A percentile compares a stretch with the other conserved stretches of the same genome.
Evolutionary conservation across 1,140 invertebrate genomes (phyloP).

Genomic region (Micrasema minimum): DNA sequence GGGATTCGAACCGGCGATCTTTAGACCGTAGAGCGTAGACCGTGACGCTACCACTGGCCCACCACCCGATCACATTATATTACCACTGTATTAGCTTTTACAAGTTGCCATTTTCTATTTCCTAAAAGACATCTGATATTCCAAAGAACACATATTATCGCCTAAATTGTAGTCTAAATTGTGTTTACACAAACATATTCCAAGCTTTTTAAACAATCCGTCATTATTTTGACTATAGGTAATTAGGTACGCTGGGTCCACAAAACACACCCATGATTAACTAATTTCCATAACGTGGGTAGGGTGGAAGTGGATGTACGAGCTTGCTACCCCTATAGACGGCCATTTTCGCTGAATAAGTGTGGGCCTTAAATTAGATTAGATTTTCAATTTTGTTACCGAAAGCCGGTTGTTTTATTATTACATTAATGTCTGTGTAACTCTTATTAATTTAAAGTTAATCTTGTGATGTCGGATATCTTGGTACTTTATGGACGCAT

Average conservation of each 20-base stretch:
- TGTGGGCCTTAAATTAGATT: slow-evolving; percentile 1
- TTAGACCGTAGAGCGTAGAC: too few species aligned
- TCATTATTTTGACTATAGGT: neutral
- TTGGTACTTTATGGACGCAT: neutral
- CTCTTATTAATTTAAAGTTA: slow-evolving; percentile 1
- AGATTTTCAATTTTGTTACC: neutral
- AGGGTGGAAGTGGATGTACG: neutral
- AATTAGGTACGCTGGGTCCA: too few species aligned
- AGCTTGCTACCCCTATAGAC: neutral
- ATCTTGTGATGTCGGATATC: neutral
- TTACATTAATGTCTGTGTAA: neutral
- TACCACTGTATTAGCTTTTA: too few species aligned
- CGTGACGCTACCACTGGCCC: too few species aligned
- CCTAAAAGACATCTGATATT: too few species aligned
- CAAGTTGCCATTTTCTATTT: too few species aligned
- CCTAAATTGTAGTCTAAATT: too few species aligned
- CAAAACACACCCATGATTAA: too few species aligned
- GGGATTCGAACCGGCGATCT: too few species aligned
- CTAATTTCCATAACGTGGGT: neutral
- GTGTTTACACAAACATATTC: too few species aligned
- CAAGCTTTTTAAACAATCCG: neutral
- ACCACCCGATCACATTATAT: too few species aligned
- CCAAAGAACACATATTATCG: too few species aligned
- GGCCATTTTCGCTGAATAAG: neutral
- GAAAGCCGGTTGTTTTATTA: neutral